phyloP scores from a whole-genome alignment of 1,140 invertebrate species.

The Aleiodes sp. region DNA sequence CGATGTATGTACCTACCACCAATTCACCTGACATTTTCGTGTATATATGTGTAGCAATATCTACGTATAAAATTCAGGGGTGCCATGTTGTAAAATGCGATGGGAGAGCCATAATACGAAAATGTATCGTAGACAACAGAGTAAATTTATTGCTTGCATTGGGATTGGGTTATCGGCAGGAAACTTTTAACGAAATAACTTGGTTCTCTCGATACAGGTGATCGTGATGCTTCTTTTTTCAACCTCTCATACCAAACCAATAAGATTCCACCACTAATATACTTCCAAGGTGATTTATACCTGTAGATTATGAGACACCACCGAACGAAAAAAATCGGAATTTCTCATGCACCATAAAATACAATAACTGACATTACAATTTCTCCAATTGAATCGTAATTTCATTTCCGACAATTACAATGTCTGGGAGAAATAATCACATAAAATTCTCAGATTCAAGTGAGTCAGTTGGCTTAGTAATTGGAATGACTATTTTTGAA shows the following conservation, averaged over 20 bases:
- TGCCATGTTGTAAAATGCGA: not conserved
- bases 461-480: too few species aligned
- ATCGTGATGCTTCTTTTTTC: not conserved
- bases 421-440: too few species aligned
- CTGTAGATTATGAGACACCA: too few species aligned
- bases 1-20: not conserved
- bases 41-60: conserved; percentile 7
- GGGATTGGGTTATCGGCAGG: conserved; percentile 40
- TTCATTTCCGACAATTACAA: too few species aligned
- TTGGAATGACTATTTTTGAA: too few species aligned
- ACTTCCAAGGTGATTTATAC: too few species aligned
- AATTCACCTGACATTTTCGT: not conserved
- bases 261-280: conserved; percentile 5
- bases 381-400: too few species aligned
- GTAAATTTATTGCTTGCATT: conserved; percentile 39
- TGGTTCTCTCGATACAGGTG: not conserved
- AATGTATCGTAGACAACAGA: conserved; percentile 38
- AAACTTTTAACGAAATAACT: conserved; percentile 43
- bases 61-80: not conserved
- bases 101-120: conserved; percentile 27
- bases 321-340: too few species aligned
- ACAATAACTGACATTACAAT: too few species aligned
- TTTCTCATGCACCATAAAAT: too few species aligned
- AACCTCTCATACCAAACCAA: not conserved
- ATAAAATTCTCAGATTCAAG: too few species aligned